Percentiles rank a stretch among this genome's conserved stretches.
Evolutionary conservation across 2,113 vertebrate species (phyloP).

Genomic region (Aspiorhynchus laticeps): DNA sequence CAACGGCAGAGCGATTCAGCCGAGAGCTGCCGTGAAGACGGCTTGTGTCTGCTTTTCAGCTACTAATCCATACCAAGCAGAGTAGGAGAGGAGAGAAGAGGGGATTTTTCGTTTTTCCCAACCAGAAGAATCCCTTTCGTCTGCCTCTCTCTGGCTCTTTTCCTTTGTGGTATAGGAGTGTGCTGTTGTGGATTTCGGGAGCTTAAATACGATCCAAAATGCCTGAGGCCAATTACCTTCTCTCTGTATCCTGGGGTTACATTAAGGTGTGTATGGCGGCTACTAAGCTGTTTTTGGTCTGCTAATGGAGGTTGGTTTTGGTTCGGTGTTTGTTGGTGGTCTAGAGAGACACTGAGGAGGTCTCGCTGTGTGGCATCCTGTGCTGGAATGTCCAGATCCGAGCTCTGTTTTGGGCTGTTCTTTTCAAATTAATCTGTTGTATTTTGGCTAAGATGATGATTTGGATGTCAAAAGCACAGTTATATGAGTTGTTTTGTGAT

Average conservation of each 20-base stretch:
- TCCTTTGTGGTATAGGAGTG: slow-evolving; percentile 41
- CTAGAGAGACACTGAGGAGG: slow-evolving; percentile 38
- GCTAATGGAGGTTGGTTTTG: slow-evolving; percentile 45
- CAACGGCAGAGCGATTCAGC: slow-evolving; percentile 54
- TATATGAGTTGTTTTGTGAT: background rate
- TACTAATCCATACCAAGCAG: slow-evolving; percentile 56
- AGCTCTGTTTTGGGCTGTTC: slow-evolving; percentile 7
- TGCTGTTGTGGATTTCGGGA: slow-evolving; percentile 58
- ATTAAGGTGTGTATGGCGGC: slow-evolving; percentile 78
- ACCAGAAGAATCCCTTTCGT: slow-evolving; percentile 67
- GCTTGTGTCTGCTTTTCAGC: slow-evolving; percentile 55
- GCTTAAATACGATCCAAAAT: slow-evolving; percentile 79
- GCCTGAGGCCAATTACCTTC: slow-evolving; percentile 84
- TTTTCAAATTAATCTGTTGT: background rate
- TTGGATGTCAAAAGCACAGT: background rate
- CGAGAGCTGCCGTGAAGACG: slow-evolving; percentile 33
- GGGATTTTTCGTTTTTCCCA: slow-evolving; percentile 53
- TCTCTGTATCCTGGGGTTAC: slow-evolving; percentile 83
- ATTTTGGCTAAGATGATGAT: background rate
- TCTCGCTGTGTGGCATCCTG: slow-evolving; percentile 41
- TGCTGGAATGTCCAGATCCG: slow-evolving; percentile 50
- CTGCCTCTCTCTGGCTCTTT: slow-evolving; percentile 62
- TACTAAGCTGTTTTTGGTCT: slow-evolving; percentile 10
- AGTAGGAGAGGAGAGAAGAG: slow-evolving; percentile 60
- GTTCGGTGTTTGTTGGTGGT: slow-evolving; percentile 41